Base-by-base conservation (phyloP, 2,888 invertebrate species). In the Gryllus longicercus region DNA sequence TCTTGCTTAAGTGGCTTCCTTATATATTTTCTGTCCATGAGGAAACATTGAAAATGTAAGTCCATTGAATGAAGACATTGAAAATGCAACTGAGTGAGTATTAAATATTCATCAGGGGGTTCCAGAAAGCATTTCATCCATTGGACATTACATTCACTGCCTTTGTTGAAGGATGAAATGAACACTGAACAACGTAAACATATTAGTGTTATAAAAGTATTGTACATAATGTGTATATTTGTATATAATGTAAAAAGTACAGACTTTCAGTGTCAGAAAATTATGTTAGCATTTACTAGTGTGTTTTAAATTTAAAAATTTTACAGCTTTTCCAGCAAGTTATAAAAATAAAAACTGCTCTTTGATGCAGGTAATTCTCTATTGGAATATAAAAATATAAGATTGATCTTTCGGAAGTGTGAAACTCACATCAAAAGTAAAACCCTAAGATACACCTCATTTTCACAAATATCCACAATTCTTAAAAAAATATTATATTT, bases 161-260 rank as follows among this genome's bases (percentile, higher is more conserved):
- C 63, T 63, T n/a, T 63, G 63, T 63, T 63, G 63, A 63, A 18
- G 63, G 63, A 63, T 63, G n/a, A 63, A 18, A 18, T 14, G 14
- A 63, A 63, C 14, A 63, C 14, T 63, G n/a, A 63, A 63, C 16
- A 63, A 18, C 63, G 14, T 63, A 63, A 63, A 63, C n/a, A 18
- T 63, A 63, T 18, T 63, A 63, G 16, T 63, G 63, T 63, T 63
- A 63, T 63, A 16, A 63, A 63, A 14, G n/a, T 63, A 63, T 63
- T 63, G 63, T 63, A 63, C 63, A 63, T 63, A 63, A 18, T 18
- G n/a, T 79, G 79, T 79, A 79, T 76, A 76, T 79, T 63, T 79
- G 79, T 79, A 79, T 76, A 79, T 79, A 77, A 38, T 79, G 78
- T 79, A 79, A 76, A 79, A 79, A 75, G 14, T 21, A 75, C 51